phyloP scores from a whole-genome alignment of 1,140 invertebrate genomes.

The Drosophila willistoni region DNA sequence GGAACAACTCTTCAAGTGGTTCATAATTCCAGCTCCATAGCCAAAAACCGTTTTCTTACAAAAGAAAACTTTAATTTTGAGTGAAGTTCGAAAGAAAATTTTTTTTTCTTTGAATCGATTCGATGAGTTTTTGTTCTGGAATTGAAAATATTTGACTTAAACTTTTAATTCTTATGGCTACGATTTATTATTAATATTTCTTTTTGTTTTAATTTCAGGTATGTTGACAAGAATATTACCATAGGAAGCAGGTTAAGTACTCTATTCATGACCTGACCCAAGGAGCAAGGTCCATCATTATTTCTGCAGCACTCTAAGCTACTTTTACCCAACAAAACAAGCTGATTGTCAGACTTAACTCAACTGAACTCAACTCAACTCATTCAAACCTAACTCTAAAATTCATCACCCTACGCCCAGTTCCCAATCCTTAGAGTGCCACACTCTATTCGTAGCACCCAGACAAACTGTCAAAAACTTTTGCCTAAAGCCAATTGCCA shows the following conservation, averaged over 20 bases:
- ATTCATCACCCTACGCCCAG: neutral
- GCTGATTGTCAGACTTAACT: constrained; percentile 6
- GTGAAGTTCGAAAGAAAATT: too few species aligned
- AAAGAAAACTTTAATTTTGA: too few species aligned
- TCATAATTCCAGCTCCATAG: neutral
- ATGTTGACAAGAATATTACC: constrained; percentile 18
- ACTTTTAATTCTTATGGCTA: too few species aligned
- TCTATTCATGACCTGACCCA: too few species aligned
- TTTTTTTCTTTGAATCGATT: too few species aligned
- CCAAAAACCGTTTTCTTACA: too few species aligned
- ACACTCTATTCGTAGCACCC: too few species aligned
- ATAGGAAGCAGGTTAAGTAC: neutral
- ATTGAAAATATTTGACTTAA: too few species aligned
- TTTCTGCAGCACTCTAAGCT: neutral
- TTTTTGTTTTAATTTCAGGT: constrained; percentile 37
- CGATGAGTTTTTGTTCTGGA: too few species aligned
- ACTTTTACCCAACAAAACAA: neutral
- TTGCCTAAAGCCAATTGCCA: constrained; percentile 64
- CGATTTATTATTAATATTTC: neutral
- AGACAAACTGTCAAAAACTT: constrained; percentile 59
- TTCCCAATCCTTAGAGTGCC: neutral
- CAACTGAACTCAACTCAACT: neutral
- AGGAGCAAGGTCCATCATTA: neutral
- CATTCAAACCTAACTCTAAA: constrained; percentile 38
- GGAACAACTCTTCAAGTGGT: constrained; percentile 1